Conservation (phyloP, 1,140 invertebrate species). For the Argopecten irradians region DNA sequence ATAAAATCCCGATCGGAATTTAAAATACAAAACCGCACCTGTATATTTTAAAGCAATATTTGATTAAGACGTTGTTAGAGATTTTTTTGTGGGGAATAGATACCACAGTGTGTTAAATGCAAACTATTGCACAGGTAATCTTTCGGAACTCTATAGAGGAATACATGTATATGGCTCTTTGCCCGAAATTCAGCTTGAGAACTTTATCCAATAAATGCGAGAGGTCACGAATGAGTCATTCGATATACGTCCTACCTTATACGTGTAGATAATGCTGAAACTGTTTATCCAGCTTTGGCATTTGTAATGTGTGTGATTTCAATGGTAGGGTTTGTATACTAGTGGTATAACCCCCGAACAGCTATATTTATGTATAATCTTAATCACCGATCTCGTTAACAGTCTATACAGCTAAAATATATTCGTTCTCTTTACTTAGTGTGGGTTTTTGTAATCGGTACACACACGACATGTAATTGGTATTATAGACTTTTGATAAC, state of each 20-base stretch:
- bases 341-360: neutral
- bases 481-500: neutral
- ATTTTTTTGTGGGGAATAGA: neutral
- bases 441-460: neutral
- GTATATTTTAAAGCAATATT: neutral
- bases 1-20: neutral
- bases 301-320: neutral
- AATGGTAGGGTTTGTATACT: neutral
- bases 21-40: neutral
- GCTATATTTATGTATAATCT: neutral
- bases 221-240: slow-evolving; percentile 15
- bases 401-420: neutral
- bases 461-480: neutral
- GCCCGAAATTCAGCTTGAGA: neutral
- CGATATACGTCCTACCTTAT: neutral
- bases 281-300: neutral
- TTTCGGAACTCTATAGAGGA: neutral
- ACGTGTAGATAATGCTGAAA: neutral
- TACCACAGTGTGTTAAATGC: neutral
- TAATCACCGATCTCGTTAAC: neutral
- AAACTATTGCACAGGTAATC: neutral
- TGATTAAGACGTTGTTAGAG: neutral
- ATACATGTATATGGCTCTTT: neutral
- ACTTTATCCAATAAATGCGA: neutral
- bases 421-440: neutral